Conservation (phyloP, 1,140 invertebrate genomes). For the Pseudoatta argentina region DNA sequence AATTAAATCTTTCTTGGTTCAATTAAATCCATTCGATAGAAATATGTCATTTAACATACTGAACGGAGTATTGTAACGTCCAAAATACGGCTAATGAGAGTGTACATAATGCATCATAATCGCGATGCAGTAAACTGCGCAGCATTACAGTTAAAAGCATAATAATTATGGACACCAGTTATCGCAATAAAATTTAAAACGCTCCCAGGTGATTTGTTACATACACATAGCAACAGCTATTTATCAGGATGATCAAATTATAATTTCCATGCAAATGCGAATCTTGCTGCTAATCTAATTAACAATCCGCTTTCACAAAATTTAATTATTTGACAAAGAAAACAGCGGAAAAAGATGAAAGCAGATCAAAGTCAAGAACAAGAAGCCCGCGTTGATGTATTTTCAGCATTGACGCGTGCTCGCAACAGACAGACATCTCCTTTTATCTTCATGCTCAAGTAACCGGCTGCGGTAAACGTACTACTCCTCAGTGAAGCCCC, state of each 20-base stretch:
- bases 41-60: neutral
- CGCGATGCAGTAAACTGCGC: conserved; percentile 43
- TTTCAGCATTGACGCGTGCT: conserved; percentile 31
- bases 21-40: neutral
- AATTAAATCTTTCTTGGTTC: neutral
- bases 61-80: conserved; percentile 12
- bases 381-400: conserved; percentile 33
- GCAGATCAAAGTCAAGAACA: neutral
- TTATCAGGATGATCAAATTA: conserved; percentile 29
- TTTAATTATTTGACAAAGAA: neutral
- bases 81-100: conserved; percentile 47
- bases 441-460: conserved; percentile 28
- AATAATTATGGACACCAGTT: conserved; percentile 53
- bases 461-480: conserved; percentile 43
- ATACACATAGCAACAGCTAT: neutral
- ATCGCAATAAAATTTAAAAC: conserved; percentile 58
- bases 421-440: conserved; percentile 30
- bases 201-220: conserved; percentile 18
- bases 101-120: conserved; percentile 52
- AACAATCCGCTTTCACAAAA: neutral
- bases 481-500: conserved; percentile 41
- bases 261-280: neutral
- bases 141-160: conserved; percentile 51
- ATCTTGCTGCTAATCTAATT: conserved; percentile 27
- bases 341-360: neutral